These are phyloP conservation scores for Sander lucioperca DNA, from an alignment of 2,113 vertebrate genomes.

Conservation along the genomic window DNA sequence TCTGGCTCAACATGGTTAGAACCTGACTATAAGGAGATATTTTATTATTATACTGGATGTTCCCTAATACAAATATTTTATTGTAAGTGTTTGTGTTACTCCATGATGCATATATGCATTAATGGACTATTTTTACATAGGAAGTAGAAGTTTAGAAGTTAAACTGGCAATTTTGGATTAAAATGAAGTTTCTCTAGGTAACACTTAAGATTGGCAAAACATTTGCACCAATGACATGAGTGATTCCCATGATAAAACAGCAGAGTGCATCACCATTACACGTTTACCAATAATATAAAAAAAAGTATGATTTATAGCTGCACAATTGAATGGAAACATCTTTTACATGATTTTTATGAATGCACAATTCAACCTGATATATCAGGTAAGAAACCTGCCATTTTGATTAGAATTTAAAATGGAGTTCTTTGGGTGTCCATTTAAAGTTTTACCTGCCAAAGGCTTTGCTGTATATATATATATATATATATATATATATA, in stretches of 20 bases:
- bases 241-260: not conserved
- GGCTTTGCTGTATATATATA: not conserved
- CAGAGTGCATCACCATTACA: not conserved
- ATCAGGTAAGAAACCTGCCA: constrained; percentile 14
- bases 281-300: not conserved
- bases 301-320: constrained; percentile 6
- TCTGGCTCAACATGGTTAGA: not conserved
- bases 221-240: not conserved
- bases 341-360: too few species aligned
- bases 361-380: too few species aligned
- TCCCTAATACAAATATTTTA: not conserved
- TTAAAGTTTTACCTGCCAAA: constrained; percentile 30
- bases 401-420: constrained; percentile 20
- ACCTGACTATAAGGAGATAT: not conserved
- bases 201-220: too few species aligned
- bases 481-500: too few species aligned
- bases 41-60: not conserved
- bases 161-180: too few species aligned
- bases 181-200: too few species aligned
- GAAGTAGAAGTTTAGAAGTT: too few species aligned
- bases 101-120: too few species aligned
- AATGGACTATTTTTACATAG: not conserved
- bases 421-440: constrained; percentile 10
- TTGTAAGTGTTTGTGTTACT: not conserved
- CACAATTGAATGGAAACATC: too few species aligned